These are phyloP conservation scores for Potamarius usumacintae DNA, from an alignment of 2,113 vertebrate species.

Conservation along the genomic window DNA sequence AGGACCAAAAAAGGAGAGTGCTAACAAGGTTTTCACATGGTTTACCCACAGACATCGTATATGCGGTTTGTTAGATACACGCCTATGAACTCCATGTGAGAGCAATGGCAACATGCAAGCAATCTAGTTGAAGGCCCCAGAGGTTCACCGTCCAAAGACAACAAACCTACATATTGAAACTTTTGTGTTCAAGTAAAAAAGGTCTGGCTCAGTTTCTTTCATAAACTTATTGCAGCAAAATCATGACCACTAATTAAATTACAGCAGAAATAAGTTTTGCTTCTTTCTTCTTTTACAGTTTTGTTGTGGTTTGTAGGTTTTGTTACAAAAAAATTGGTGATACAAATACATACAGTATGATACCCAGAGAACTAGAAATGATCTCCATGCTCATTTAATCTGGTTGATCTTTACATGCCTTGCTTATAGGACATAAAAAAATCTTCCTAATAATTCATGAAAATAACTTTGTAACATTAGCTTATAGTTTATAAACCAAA, in stretches of 20 bases:
- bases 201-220: slow-evolving; percentile 51
- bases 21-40: slow-evolving; percentile 36
- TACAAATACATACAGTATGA: slow-evolving; percentile 29
- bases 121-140: slow-evolving; percentile 30
- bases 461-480: slow-evolving; percentile 25
- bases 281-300: background rate
- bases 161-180: slow-evolving; percentile 4
- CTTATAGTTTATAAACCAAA: slow-evolving; percentile 19
- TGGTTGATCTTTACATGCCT: slow-evolving; percentile 13
- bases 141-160: background rate
- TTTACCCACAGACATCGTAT: slow-evolving; percentile 23
- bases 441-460: slow-evolving; percentile 1
- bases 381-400: slow-evolving; percentile 47
- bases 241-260: slow-evolving; percentile 23
- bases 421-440: slow-evolving; percentile 1
- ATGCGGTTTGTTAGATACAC: slow-evolving; percentile 43
- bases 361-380: slow-evolving; percentile 23
- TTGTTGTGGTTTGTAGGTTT: slow-evolving; percentile 11
- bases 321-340: background rate
- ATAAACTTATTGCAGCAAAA: slow-evolving; percentile 27
- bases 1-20: slow-evolving; percentile 14
- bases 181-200: slow-evolving; percentile 44
- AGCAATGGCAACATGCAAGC: slow-evolving; percentile 36
- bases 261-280: slow-evolving; percentile 32
- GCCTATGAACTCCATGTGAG: slow-evolving; percentile 28